phyloP scores from a whole-genome alignment of 1,140 invertebrate species.

The Drosophila eugracilis region DNA sequence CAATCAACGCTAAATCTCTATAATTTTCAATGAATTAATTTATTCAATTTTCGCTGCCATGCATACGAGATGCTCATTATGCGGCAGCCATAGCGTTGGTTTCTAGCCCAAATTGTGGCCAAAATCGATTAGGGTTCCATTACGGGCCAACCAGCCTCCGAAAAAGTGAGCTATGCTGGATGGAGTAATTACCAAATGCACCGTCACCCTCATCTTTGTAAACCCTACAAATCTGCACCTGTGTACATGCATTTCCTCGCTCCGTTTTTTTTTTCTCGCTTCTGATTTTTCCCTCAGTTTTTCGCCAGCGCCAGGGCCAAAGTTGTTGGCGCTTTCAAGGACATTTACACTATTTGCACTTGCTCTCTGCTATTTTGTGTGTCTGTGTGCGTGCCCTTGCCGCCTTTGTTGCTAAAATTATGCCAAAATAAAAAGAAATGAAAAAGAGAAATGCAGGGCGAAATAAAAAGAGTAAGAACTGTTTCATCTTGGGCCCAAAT shows the following conservation, averaged over 20 bases:
- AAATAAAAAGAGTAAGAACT: constrained; percentile 31
- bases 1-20: constrained; percentile 66
- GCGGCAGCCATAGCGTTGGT: not conserved
- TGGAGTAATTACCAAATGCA: constrained; percentile 21
- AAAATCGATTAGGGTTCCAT: constrained; percentile 21
- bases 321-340: constrained; percentile 74
- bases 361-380: constrained; percentile 55
- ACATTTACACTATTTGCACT: constrained; percentile 76
- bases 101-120: constrained; percentile 1
- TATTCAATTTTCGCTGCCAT: constrained; percentile 60
- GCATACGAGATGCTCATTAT: constrained; percentile 57
- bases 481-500: constrained; percentile 47
- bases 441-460: not conserved
- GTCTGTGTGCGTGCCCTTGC: constrained; percentile 61
- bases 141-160: not conserved
- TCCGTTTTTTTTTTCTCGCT: not conserved
- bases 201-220: constrained; percentile 22
- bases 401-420: constrained; percentile 61
- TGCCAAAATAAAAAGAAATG: constrained; percentile 19
- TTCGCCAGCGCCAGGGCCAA: constrained; percentile 57
- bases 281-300: constrained; percentile 1
- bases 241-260: constrained; percentile 41
- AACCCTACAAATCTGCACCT: constrained; percentile 57
- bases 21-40: constrained; percentile 74
- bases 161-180: constrained; percentile 2